Evolutionary conservation across 1,140 invertebrate species (phyloP).

Genomic region (Drosophila lini): DNA sequence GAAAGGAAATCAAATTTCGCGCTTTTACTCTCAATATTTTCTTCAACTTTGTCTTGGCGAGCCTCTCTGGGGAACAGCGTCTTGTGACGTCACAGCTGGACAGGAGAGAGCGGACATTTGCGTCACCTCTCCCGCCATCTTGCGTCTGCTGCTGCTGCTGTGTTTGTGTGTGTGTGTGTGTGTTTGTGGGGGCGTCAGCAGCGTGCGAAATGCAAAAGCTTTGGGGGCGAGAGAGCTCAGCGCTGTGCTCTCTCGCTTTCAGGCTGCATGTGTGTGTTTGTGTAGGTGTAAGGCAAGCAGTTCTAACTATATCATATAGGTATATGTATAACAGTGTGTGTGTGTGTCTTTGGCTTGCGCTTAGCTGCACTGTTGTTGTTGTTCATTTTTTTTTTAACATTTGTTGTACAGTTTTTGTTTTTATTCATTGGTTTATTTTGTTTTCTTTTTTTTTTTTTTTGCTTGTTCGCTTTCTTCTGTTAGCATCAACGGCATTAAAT

Average conservation of each 20-base stretch:
- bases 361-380: constrained; percentile 51
- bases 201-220: constrained; percentile 42
- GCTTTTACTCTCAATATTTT: constrained; percentile 2
- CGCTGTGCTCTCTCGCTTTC: constrained; percentile 36
- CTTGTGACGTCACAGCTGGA: constrained; percentile 27
- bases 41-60: constrained; percentile 16
- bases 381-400: constrained; percentile 30
- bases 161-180: constrained; percentile 2
- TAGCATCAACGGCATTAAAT: constrained; percentile 84
- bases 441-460: constrained; percentile 24
- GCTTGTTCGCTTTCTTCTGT: constrained; percentile 75
- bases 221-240: constrained; percentile 7
- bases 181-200: constrained; percentile 13
- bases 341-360: constrained; percentile 40
- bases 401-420: constrained; percentile 46
- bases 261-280: constrained; percentile 11
- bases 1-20: constrained; percentile 21
- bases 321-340: constrained; percentile 17
- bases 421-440: constrained; percentile 29
- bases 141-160: neutral
- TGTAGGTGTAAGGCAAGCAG: constrained; percentile 2
- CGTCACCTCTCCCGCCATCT: constrained; percentile 16
- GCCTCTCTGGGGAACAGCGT: constrained; percentile 28
- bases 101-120: constrained; percentile 3
- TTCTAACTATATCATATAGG: constrained; percentile 21